Evolutionary conservation across 2,888 invertebrate species (phyloP), one percentile per base, ranked within the genome.

Genomic region (Drosophila mimica): DNA sequence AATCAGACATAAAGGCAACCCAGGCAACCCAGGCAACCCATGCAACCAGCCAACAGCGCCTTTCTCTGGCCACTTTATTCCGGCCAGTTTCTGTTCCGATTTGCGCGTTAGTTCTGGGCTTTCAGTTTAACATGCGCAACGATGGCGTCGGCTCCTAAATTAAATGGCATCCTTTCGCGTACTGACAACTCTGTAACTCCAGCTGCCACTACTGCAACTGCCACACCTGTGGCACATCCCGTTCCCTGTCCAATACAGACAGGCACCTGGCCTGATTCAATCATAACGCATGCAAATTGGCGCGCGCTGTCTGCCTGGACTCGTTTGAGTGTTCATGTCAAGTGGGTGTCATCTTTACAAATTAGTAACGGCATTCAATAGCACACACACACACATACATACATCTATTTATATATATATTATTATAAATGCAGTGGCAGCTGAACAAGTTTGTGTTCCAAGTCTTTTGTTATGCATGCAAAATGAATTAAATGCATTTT

Each of bases 331-430:
- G 67, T 57, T 56, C 63, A 52, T 63, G 60, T 79, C 74, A 81
- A 83, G 88, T 88, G 84, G 88, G 88, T 88, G 84, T 85, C 88
- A 83, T 66, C 83, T 73, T 59, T 64, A 69, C 72, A 70, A 81
- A 85, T 88, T 85, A 68, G 72, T 88, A 88, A 85, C 84, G 84
- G 84, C 82, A 81, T 70, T 81, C 81, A 85, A 83, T 79, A 60
- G 63, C 61, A 66, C 52, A 25, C 52, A 51, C 31, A 15, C 25
- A 54, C 13, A 31, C 11, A n/a, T 28, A 38, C 8, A n/a, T n/a
- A 17, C 28, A 31, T 28, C 11, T 8, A 8, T 38, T 17, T 38
- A 17, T 38, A 38, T 17, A 17, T 38, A 8, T 25, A 25, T 25
- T 9, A 43, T 48, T 58, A 53, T 63, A 66, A 66, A 31, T 65